Evolutionary conservation across 2,113 vertebrate genomes (phyloP), one percentile per base, ranked within the genome.

Genomic region (Platysteira castanea): DNA sequence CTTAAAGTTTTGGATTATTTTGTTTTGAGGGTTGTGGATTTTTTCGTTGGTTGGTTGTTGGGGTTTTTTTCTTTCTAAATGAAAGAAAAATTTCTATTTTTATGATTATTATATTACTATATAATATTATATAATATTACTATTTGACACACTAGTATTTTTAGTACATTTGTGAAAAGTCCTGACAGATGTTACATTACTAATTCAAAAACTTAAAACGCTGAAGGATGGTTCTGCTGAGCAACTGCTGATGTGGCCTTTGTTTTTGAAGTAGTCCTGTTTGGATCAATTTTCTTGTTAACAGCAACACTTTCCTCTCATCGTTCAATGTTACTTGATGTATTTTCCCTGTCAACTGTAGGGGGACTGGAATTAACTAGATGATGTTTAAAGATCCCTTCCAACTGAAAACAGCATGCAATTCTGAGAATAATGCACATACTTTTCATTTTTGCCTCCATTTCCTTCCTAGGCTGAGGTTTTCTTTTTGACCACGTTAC

Each of bases 21-120:
- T 44, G 8, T 14, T 57, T 42, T 7, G 20, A 21, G 3, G 5
- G 6, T 24, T 42, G 3, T 4, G 4, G 1, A 1, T 30, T 31
- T 42, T 41, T 50, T 42, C 28, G 13, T 10, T 39, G 5, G 27
- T 80, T 41, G 11, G 7, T 46, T 68, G 39, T 20, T 15, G 9
- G 5, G 5, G 9, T 37, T 61, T 23, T 27, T 39, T 61, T 18
- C 15, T 64, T 42, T 42, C n/a, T n/a, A n/a, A n/a, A n/a, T n/a
- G n/a, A n/a, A n/a, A n/a, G n/a, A n/a, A n/a, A n/a, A n/a, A n/a
- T n/a, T n/a, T n/a, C n/a, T n/a, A n/a, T n/a, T n/a, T n/a, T n/a
- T n/a, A n/a, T n/a, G n/a, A n/a, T 18, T 11, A 30, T 30, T 24
- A 50, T 35, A 20, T 17, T 33, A 27, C 3, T 15, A 18, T 33